phyloP scores from a whole-genome alignment of 2,888 invertebrate genomes.

The Podabrus alpinus region DNA sequence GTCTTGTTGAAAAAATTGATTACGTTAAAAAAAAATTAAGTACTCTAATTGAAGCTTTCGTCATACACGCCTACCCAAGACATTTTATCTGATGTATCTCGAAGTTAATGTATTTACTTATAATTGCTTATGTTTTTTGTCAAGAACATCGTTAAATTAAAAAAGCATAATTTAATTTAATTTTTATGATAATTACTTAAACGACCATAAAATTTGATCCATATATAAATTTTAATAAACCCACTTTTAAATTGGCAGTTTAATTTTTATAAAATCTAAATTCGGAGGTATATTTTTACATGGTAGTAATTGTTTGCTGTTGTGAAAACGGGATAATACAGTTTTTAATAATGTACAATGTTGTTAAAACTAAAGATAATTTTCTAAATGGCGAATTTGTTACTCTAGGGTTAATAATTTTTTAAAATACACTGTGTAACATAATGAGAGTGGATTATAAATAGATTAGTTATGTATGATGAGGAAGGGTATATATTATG shows the following conservation, averaged over 20 bases:
- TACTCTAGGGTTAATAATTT: neutral
- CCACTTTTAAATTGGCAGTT: neutral
- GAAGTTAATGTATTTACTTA: neutral
- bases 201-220: neutral
- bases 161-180: neutral
- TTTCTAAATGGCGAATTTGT: conserved; percentile 1
- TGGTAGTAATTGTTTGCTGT: neutral
- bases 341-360: neutral
- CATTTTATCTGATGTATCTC: neutral
- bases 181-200: neutral
- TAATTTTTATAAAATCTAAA: neutral
- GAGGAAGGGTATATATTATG: neutral
- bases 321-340: neutral
- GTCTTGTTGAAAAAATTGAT: neutral
- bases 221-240: neutral
- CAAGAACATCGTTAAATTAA: neutral
- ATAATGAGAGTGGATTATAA: conserved; percentile 3
- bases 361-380: neutral
- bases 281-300: neutral
- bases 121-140: neutral
- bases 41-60: neutral
- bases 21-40: neutral
- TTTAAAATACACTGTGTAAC: neutral
- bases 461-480: neutral
- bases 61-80: neutral